Base-by-base conservation (phyloP, 1,140 invertebrate species). In the Tetragnatha versicolor region DNA sequence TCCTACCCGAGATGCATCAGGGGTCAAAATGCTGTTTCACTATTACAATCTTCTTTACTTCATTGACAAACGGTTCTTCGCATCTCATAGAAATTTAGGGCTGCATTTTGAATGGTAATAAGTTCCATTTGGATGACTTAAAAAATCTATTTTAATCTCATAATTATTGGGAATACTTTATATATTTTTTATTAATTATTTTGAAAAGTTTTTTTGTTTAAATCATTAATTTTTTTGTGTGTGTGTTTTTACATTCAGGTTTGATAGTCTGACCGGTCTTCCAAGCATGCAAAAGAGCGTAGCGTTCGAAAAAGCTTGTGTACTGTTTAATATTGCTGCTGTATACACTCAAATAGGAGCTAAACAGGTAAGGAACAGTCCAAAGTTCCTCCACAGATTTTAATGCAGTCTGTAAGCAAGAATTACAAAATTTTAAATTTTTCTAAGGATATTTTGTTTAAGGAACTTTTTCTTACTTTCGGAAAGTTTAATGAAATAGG, bases 41-140 rank as follows among this genome's bases (percentile, higher is more conserved):
- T 98, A 98, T 84, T 97, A 97, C 87, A 97, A 97, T 86, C 94
- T 97, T 83, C 88, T 98, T 53, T 97, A 97, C 83, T 97, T 94
- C 86, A 92, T 98, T 33, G 96, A 98, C 83, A 90, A 94, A 83
- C 89, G 96, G 78, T 98, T 98, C 87, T 98, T 98, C 86, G 93
- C 95, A 3, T 92, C 94, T 0, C 93, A 97, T 83, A 88, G 93
- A 80, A 94, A 91, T 58, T 88, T 97, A 17, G 93, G 94, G 25
- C 92, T 98, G 53, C 96, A 95, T 85, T 98, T 98, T 85, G 95
- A 97, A 85, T 98, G 96, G 96, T 98, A 84, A 84, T 85, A 84
- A 9, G 12, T 33, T n/a, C n/a, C n/a, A n/a, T n/a, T n/a, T n/a
- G n/a, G n/a, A n/a, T n/a, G n/a, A n/a, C n/a, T n/a, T n/a, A n/a